These are phyloP conservation scores for Gymnocheta viridis DNA, from an alignment of 2,888 invertebrate genomes.

Conservation along the genomic window DNA sequence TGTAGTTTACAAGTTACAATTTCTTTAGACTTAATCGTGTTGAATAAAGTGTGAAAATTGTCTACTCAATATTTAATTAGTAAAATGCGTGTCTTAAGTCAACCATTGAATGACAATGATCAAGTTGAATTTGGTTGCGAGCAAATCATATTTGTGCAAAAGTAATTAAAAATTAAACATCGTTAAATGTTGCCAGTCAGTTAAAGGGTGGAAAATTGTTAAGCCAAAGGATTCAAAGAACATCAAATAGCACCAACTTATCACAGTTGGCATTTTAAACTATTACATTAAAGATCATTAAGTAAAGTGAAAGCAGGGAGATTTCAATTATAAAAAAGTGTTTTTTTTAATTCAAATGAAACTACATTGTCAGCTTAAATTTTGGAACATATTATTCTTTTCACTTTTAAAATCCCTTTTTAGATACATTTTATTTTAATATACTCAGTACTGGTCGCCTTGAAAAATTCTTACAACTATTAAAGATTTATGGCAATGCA, in stretches of 20 bases:
- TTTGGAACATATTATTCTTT: too few relatives aligned
- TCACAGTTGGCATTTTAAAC: too few relatives aligned
- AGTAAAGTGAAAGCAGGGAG: too few relatives aligned
- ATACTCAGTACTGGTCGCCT: too few relatives aligned
- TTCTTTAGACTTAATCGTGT: slow-evolving; percentile 34
- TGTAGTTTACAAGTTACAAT: not conserved
- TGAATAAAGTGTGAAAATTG: slow-evolving; percentile 54
- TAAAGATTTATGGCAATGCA: not conserved
- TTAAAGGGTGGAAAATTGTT: not conserved
- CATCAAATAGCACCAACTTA: too few relatives aligned
- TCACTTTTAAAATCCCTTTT: too few relatives aligned
- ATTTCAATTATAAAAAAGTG: too few relatives aligned
- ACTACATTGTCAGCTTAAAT: too few relatives aligned
- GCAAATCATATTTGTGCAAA: slow-evolving; percentile 20
- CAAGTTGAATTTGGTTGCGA: not conserved
- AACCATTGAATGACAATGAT: slow-evolving; percentile 31
- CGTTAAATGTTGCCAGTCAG: not conserved
- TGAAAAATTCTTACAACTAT: not conserved
- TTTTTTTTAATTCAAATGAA: too few relatives aligned
- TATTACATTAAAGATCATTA: too few relatives aligned
- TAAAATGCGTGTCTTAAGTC: slow-evolving; percentile 45
- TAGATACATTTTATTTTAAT: too few relatives aligned
- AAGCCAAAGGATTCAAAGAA: too few relatives aligned
- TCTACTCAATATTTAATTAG: slow-evolving; percentile 65
- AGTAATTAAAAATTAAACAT: slow-evolving; percentile 22